Percentiles rank a stretch among this genome's conserved stretches.
Conservation (phyloP, 2,888 invertebrate species). For the Leptopterna dolabrata region DNA sequence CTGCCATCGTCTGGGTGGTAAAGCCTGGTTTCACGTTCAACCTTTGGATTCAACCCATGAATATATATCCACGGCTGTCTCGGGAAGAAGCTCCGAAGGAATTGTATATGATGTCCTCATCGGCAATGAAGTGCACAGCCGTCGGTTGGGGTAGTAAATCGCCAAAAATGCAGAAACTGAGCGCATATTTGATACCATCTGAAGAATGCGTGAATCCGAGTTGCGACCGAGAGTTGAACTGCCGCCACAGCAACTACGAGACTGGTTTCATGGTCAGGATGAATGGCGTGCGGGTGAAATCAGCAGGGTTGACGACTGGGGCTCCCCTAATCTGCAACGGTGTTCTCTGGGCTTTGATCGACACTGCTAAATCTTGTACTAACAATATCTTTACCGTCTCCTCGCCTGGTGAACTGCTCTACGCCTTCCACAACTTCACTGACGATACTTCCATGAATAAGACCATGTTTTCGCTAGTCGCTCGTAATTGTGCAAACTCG, state of each 20-base stretch:
- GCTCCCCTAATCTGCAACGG: constrained; percentile 19
- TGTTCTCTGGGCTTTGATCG: background rate
- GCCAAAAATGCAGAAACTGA: background rate
- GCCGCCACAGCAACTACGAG: background rate
- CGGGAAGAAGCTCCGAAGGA: background rate
- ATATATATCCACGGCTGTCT: background rate
- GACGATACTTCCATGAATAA: background rate
- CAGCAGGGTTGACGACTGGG: background rate
- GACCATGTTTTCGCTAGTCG: background rate
- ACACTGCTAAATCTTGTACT: background rate
- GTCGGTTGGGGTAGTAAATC: background rate
- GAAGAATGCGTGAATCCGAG: background rate
- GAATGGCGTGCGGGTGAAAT: background rate
- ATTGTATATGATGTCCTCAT: background rate
- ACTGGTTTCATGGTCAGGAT: background rate
- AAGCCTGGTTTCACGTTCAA: background rate
- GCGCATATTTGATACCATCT: background rate
- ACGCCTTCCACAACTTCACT: background rate
- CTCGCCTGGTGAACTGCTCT: background rate
- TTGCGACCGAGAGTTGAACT: background rate
- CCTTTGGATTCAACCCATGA: background rate
- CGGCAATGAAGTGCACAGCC: background rate
- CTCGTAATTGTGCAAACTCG: background rate
- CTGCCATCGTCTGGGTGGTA: background rate
- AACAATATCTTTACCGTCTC: background rate